A percentile compares a stretch with the other conserved stretches of the same genome.
phyloP scores from a whole-genome alignment of 2,888 invertebrate species.

The Drosophila merina region DNA sequence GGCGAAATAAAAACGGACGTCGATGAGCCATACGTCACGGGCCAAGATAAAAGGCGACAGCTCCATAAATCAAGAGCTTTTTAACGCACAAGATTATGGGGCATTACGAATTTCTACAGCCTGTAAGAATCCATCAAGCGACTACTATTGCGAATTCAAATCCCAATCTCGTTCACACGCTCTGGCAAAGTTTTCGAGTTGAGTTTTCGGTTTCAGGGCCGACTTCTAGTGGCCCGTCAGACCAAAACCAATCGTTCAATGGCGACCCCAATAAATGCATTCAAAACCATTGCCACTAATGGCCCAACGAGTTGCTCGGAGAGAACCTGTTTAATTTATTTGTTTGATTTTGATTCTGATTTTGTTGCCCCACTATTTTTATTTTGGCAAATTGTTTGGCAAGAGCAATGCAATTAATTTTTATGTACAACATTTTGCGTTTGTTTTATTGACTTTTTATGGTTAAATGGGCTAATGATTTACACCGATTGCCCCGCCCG shows the following conservation, averaged over 20 bases:
- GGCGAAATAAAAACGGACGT: constrained; percentile 38
- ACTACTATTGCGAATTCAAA: constrained; percentile 10
- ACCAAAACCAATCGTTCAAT: constrained; percentile 37
- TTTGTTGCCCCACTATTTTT: constrained; percentile 19
- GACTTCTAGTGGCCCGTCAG: constrained; percentile 34
- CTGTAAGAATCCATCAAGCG: constrained; percentile 18
- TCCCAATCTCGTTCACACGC: constrained; percentile 26
- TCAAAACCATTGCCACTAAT: constrained; percentile 19
- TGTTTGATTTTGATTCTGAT: constrained; percentile 12
- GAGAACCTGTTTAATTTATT: constrained; percentile 61
- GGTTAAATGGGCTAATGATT: constrained; percentile 65
- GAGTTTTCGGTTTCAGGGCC: constrained; percentile 34
- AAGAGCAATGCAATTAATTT: constrained; percentile 47
- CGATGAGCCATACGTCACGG: constrained; percentile 26
- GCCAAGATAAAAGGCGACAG: constrained; percentile 38
- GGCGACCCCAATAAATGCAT: constrained; percentile 64
- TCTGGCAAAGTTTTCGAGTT: constrained; percentile 5
- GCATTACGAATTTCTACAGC: background rate
- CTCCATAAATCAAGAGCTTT: constrained; percentile 36
- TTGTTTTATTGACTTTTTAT: constrained; percentile 51
- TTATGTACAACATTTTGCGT: constrained; percentile 43
- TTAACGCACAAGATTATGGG: constrained; percentile 18
- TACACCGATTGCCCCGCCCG: constrained; percentile 39
- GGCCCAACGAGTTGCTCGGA: constrained; percentile 34
- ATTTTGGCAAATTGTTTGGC: constrained; percentile 24